Evolutionary conservation across 2,113 vertebrate genomes (phyloP), one percentile per base, ranked within the genome.

Genomic region (Mobula hypostoma): DNA sequence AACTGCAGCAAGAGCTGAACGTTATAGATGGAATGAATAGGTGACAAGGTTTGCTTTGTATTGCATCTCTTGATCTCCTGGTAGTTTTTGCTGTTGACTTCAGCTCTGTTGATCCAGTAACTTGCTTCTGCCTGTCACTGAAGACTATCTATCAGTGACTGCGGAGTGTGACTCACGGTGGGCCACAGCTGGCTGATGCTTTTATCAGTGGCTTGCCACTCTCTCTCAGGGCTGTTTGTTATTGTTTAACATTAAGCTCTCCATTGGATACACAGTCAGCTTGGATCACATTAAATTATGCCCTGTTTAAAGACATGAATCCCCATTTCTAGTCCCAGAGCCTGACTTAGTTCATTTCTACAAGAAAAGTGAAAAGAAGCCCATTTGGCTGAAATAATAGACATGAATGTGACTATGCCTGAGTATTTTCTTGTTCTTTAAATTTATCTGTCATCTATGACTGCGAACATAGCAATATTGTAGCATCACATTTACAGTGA

Each of bases 61-160:
- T 92, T 19, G 36, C 68, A 27, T 74, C 36, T 93, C 68, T 36
- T 74, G 90, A 48, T 93, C 36, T 92, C 14, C 68, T 40, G 72
- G 90, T 92, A 72, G 21, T 92, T 40, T 68, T 93, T 93, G 36
- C 90, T 74, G 90, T 93, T 93, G 68, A 72, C 36, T 72, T 93
- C 68, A 93, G 19, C 90, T 93, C 36, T 5, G 40, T 32, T 93
- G 66, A 93, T 93, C 90, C 66, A 93, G 72, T 32, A 17, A 15
- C 21, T 93, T 36, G 72, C n/a, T 68, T 72, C 68, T 93, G 90
- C 68, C 63, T 93, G 90, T 93, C 90, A 93, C 90, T 74, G 68
- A 72, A 72, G 66, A 93, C 90, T 74, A 93, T 93, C 90, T 74
- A 93, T 93, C 90, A 93, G 90, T 27, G 36, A 72, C 90, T 48